These are phyloP conservation scores for Bugulina stolonifera DNA, from an alignment of 2,888 invertebrate genomes.

Conservation along the genomic window DNA sequence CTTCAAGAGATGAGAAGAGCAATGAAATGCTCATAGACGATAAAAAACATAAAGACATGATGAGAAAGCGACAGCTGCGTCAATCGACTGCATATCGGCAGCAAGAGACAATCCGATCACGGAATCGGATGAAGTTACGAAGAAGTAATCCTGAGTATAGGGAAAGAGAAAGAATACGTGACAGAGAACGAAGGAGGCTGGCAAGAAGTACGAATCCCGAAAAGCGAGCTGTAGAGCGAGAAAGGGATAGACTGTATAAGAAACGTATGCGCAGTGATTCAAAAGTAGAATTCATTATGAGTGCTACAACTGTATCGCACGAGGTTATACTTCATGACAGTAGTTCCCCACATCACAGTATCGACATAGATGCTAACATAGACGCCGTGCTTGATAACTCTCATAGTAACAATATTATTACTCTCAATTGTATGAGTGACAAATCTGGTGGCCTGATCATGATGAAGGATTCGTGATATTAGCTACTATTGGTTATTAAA, in stretches of 20 bases:
- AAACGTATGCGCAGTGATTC: not conserved
- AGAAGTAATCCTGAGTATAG: slow-evolving; percentile 25
- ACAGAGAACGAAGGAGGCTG: not conserved
- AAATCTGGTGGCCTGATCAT: not conserved
- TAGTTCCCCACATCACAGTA: not conserved
- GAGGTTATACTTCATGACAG: not conserved
- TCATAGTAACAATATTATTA: not conserved
- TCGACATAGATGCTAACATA: not conserved
- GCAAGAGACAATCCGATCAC: slow-evolving; percentile 4
- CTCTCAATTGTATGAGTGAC: not conserved
- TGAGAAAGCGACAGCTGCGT: not conserved
- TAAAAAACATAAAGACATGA: slow-evolving; percentile 5
- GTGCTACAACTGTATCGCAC: not conserved
- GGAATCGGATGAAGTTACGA: slow-evolving; percentile 21
- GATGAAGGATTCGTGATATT: not conserved
- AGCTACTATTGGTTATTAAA: too few species aligned
- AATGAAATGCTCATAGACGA: not conserved
- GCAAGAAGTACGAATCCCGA: not conserved
- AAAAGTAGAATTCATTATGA: not conserved
- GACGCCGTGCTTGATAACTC: not conserved
- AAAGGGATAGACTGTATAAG: slow-evolving; percentile 8
- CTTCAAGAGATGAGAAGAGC: not conserved
- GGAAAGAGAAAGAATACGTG: slow-evolving; percentile 7
- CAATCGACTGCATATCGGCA: not conserved
- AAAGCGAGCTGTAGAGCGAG: slow-evolving; percentile 8